A percentile compares a stretch with the other conserved stretches of the same genome.
phyloP scores from a whole-genome alignment of 2,888 invertebrate genomes.

The Yponomeuta malinellus region DNA sequence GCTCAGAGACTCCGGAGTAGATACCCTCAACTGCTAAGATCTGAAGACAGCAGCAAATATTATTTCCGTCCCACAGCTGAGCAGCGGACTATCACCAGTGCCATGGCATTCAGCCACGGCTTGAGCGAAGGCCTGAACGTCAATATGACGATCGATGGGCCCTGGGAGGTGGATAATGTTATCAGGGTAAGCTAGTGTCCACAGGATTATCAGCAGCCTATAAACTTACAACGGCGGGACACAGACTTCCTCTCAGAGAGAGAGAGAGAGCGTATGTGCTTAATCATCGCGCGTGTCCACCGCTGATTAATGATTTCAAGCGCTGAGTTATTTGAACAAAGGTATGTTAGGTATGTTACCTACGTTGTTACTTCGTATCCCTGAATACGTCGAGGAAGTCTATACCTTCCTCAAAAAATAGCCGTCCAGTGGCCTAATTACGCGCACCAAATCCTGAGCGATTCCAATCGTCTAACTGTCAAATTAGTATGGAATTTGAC shows the following conservation, averaged over 20 bases:
- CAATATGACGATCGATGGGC: slow-evolving; percentile 36
- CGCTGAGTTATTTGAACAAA: too few relatives aligned
- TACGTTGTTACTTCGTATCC: too few relatives aligned
- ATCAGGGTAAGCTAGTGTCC: slow-evolving; percentile 37
- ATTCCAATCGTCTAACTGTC: too few relatives aligned
- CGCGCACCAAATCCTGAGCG: too few relatives aligned
- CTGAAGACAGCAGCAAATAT: slow-evolving; percentile 51
- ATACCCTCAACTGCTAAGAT: slow-evolving; percentile 57
- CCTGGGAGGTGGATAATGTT: slow-evolving; percentile 41
- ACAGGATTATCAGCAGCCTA: neutral
- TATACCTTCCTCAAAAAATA: too few relatives aligned
- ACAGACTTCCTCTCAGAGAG: neutral
- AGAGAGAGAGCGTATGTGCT: neutral
- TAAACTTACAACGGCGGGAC: too few relatives aligned
- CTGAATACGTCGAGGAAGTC: too few relatives aligned
- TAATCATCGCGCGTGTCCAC: too few relatives aligned
- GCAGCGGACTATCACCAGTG: slow-evolving; percentile 77
- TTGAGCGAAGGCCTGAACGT: slow-evolving; percentile 39
- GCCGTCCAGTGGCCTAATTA: too few relatives aligned
- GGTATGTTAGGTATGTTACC: too few relatives aligned
- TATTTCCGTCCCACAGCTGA: slow-evolving; percentile 79
- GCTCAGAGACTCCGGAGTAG: slow-evolving; percentile 52
- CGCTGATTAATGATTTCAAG: too few relatives aligned
- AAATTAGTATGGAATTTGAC: too few relatives aligned
- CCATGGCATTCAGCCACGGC: slow-evolving; percentile 78